Percentiles rank a stretch among this genome's conserved stretches.
Conservation (phyloP, 2,113 vertebrate species). For the Sebastes schlegelii region DNA sequence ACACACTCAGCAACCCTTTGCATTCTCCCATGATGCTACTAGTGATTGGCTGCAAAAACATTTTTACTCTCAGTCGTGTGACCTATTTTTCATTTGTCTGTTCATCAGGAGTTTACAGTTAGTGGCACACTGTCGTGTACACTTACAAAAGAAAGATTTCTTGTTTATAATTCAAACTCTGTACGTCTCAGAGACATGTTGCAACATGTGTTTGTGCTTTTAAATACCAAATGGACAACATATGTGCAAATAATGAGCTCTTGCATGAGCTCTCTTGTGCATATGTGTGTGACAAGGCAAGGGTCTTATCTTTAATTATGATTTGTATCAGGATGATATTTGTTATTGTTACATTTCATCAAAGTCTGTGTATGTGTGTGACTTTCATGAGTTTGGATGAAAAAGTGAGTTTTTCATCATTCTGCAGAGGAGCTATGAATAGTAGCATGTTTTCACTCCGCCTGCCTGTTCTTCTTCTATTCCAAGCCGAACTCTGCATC, state of each 20-base stretch:
- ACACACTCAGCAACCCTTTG: conserved; percentile 25
- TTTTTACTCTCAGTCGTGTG: conserved; percentile 8
- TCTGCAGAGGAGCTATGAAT: conserved; percentile 42
- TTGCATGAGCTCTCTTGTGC: neutral
- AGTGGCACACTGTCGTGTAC: neutral
- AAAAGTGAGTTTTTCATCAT: conserved; percentile 24
- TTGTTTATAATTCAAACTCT: neutral
- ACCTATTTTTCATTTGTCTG: conserved; percentile 28
- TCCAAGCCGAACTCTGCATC: conserved; percentile 52
- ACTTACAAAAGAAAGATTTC: neutral
- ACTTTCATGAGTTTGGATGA: conserved; percentile 6
- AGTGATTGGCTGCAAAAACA: conserved; percentile 8
- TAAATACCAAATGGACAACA: neutral
- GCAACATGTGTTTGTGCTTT: neutral
- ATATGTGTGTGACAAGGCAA: neutral
- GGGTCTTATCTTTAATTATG: neutral
- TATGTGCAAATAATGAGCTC: neutral
- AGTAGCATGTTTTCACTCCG: conserved; percentile 40
- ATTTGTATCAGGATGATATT: neutral
- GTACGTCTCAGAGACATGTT: neutral
- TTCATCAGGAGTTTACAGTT: conserved; percentile 1
- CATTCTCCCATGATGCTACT: neutral
- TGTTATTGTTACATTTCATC: neutral
- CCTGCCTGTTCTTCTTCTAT: conserved; percentile 34
- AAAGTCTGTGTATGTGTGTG: neutral